A percentile compares a stretch with the other conserved stretches of the same genome.
These are phyloP conservation scores for Sebastolobus altivelis DNA, from an alignment of 2,797 vertebrate genomes.

Conservation along the genomic window DNA sequence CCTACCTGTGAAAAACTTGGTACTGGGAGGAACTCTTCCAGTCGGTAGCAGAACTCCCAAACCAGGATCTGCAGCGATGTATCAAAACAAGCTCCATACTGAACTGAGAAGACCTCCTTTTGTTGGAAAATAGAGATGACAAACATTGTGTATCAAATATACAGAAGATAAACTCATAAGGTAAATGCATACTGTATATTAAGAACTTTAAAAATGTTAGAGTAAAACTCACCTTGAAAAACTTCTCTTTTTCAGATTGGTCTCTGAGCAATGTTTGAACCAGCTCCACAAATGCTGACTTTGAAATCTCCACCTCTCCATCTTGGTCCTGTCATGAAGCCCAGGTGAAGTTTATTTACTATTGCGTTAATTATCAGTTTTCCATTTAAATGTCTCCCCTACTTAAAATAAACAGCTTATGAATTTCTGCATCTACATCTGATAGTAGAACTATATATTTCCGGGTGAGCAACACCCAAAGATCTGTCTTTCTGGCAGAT, in stretches of 20 bases:
- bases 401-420: background rate
- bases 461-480: background rate
- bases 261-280: background rate
- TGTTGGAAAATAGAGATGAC: too few species aligned
- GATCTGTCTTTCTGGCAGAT: background rate
- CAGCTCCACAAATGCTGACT: background rate
- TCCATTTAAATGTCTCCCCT: background rate
- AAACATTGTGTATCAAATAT: too few species aligned
- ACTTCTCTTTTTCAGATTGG: background rate
- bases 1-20: too few species aligned
- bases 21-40: too few species aligned
- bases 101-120: too few species aligned
- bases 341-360: background rate
- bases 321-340: background rate
- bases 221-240: background rate
- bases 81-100: too few species aligned
- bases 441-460: background rate
- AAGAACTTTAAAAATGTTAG: too few species aligned
- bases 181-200: too few species aligned
- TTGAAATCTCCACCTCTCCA: background rate
- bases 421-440: background rate
- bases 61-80: too few species aligned
- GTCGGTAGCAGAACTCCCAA: too few species aligned
- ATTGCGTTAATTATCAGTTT: background rate
- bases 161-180: background rate